phyloP scores from a whole-genome alignment of 2,888 invertebrate genomes.

The Brenthis ino region DNA sequence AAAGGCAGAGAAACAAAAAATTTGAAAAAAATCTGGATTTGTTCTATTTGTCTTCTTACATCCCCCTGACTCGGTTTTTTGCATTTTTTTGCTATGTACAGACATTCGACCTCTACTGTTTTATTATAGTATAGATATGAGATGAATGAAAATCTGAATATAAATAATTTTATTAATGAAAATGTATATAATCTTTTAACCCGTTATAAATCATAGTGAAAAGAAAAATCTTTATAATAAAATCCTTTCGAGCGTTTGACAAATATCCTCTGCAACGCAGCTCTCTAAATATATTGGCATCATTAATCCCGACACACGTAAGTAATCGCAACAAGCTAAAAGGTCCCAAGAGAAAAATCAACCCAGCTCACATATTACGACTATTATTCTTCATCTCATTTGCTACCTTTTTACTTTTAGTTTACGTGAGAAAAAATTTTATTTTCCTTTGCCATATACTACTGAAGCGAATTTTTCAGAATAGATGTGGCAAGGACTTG shows the following conservation, averaged over 20 bases:
- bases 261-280: constrained; percentile 40
- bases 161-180: background rate
- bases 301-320: constrained; percentile 61
- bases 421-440: constrained; percentile 62
- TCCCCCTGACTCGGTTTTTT: too few relatives aligned
- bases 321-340: constrained; percentile 51
- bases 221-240: constrained; percentile 26
- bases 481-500: constrained; percentile 25
- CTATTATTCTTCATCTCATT: constrained; percentile 75
- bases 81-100: too few relatives aligned
- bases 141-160: too few relatives aligned
- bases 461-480: constrained; percentile 25
- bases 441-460: constrained; percentile 42
- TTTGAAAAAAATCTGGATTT: too few relatives aligned
- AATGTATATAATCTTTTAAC: background rate
- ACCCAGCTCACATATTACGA: constrained; percentile 70
- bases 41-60: too few relatives aligned
- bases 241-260: constrained; percentile 27
- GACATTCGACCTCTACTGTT: too few relatives aligned
- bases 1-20: too few relatives aligned
- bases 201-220: constrained; percentile 2
- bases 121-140: too few relatives aligned
- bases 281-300: constrained; percentile 53
- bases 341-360: constrained; percentile 63
- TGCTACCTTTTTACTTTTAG: constrained; percentile 66